Base-by-base conservation (phyloP, 2,113 vertebrate genomes). In the Oryzias woworae region DNA sequence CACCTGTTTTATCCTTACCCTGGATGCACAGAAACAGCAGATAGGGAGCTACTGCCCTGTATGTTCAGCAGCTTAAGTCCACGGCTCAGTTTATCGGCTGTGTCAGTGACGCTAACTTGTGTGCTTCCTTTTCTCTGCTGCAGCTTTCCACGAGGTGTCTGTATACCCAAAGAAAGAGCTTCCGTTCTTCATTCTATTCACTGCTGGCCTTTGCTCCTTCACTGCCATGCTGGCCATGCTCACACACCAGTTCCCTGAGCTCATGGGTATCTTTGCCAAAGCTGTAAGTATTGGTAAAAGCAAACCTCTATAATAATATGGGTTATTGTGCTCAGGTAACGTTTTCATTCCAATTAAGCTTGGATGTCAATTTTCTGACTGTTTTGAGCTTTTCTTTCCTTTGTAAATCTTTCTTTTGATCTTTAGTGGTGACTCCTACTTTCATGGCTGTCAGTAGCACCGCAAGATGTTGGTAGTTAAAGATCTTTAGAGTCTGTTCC, bases 141-240 rank as follows among this genome's bases (percentile, higher is more conserved):
- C 87, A 99, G 97, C 94, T 0, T 99, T 99, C 91, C 97, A 99
- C 0, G 96, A 98, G 85, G 96, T 99, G 84, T 99, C 97, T 8
- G 96, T 99, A 62, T 99, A 99, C 83, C 97, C 97, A 8, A 98
- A 99, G 92, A 99, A 98, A 88, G 97, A 99, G 62, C 93, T 99
- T 72, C 97, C 97, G 53, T 99, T 99, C 88, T 99, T 99, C 92
- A 98, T 99, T 87, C 95, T 98, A 80, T 99, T 99, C 93, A 99
- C 97, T 87, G 97, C 97, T 71, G 97, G 97, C 75, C 92, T 99
- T 44, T 99, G 96, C 66, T 99, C 97, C 72, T 98, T 98, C 61
- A 98, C 97, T 22, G 97, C 97, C 74, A 94, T 99, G 96, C 92
- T 99, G 85, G 97, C 97, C 59, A 94, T 99, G 81, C 95, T 99